Evolutionary conservation across 2,888 invertebrate genomes (phyloP).

Genomic region (Myathropa florea): DNA sequence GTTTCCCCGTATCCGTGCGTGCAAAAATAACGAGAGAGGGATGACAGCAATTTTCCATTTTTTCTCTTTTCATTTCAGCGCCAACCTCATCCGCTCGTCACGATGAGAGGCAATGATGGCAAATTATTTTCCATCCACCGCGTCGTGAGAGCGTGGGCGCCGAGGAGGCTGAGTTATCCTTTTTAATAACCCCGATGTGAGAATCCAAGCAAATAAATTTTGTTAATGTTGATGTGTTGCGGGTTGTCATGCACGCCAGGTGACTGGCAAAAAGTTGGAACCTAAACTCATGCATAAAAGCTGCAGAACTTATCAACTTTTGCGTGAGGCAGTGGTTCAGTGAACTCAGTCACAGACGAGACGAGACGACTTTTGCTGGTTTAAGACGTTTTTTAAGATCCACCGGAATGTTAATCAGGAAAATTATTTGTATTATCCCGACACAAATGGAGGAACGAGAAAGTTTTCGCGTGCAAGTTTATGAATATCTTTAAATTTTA

Average conservation of each 20-base stretch:
- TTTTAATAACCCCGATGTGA: slow-evolving; percentile 19
- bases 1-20: neutral
- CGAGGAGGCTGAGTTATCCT: neutral
- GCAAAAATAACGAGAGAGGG: neutral
- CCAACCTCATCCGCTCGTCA: neutral
- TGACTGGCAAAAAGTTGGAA: neutral
- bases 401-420: too few species aligned
- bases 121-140: neutral
- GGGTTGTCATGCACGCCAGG: neutral
- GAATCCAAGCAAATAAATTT: slow-evolving; percentile 15
- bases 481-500: too few species aligned
- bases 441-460: too few species aligned
- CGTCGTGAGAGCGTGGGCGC: too few species aligned
- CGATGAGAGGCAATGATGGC: neutral
- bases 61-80: neutral
- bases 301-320: neutral
- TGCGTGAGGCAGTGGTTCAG: neutral
- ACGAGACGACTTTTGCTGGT: too few species aligned
- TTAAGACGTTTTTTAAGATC: too few species aligned
- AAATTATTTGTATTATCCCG: too few species aligned
- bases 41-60: neutral
- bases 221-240: slow-evolving; percentile 4
- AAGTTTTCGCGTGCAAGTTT: too few species aligned
- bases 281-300: neutral
- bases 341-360: neutral